A percentile compares a stretch with the other conserved stretches of the same genome.
These are phyloP conservation scores for Epinephelus cyanopodus DNA, from an alignment of 2,113 vertebrate genomes.

Conservation along the genomic window DNA sequence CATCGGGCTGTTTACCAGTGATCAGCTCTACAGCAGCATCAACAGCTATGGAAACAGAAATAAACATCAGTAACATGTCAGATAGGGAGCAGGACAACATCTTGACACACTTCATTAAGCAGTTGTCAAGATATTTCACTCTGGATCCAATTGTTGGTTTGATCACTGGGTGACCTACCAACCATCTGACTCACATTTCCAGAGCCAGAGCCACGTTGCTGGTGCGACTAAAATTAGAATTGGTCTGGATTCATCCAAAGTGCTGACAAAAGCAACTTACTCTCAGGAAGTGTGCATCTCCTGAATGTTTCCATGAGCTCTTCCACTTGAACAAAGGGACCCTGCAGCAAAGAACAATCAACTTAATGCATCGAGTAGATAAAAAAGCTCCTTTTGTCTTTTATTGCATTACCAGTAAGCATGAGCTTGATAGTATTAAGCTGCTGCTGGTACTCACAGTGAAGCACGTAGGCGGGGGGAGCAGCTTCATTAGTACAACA, in stretches of 20 bases:
- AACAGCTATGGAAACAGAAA: conserved; percentile 84
- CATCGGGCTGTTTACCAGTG: conserved; percentile 91
- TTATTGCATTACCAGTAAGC: background rate
- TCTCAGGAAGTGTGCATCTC: conserved; percentile 96
- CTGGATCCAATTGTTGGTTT: background rate
- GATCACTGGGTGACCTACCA: background rate
- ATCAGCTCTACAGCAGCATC: conserved; percentile 96
- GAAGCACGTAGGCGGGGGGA: conserved; percentile 96
- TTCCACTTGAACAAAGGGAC: conserved; percentile 99
- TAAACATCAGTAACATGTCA: background rate
- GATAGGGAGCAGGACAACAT: background rate
- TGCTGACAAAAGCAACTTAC: conserved; percentile 83
- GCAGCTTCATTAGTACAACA: conserved; percentile 96
- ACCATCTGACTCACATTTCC: background rate
- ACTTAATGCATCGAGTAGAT: conserved; percentile 1
- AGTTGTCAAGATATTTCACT: background rate
- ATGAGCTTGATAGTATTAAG: conserved; percentile 11
- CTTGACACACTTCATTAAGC: background rate
- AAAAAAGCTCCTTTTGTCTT: background rate
- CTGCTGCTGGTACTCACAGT: conserved; percentile 86
- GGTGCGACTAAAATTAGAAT: background rate
- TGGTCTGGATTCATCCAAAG: conserved; percentile 10
- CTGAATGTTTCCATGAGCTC: conserved; percentile 97
- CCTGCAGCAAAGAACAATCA: conserved; percentile 82
- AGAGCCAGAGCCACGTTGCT: background rate